Evolutionary conservation across 2,888 invertebrate species (phyloP).

Genomic region (Mechanitis messenoides): DNA sequence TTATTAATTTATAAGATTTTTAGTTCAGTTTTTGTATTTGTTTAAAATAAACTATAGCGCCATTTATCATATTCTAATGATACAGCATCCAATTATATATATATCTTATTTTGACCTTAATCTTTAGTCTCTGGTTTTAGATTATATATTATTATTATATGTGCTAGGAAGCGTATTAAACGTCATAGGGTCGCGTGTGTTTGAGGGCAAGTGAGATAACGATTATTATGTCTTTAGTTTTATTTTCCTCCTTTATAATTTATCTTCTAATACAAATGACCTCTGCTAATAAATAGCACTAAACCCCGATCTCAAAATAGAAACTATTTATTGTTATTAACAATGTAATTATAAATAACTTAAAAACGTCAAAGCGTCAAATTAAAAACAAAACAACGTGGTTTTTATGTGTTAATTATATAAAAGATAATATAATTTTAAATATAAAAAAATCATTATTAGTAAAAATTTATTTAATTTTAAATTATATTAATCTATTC

Average conservation of each 20-base stretch:
- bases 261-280: constrained; percentile 3
- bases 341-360: constrained; percentile 9
- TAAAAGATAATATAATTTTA: background rate
- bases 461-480: background rate
- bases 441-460: too few relatives aligned
- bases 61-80: too few relatives aligned
- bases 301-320: constrained; percentile 13
- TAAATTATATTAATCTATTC: constrained; percentile 32
- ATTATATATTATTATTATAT: background rate
- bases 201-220: background rate
- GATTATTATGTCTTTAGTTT: constrained; percentile 1
- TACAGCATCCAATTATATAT: too few relatives aligned
- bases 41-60: too few relatives aligned
- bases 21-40: too few relatives aligned
- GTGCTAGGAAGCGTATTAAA: background rate
- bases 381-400: background rate
- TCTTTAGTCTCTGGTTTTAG: background rate
- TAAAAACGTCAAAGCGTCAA: constrained; percentile 8
- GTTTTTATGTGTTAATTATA: background rate
- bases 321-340: constrained; percentile 4
- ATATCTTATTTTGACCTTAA: too few relatives aligned
- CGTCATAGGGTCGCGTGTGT: constrained; percentile 4
- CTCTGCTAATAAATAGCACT: constrained; percentile 8
- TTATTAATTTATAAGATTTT: too few relatives aligned
- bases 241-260: constrained; percentile 1